Evolutionary conservation across 2,888 invertebrate species (phyloP).

Genomic region (Prosopocoilus inquinatus): DNA sequence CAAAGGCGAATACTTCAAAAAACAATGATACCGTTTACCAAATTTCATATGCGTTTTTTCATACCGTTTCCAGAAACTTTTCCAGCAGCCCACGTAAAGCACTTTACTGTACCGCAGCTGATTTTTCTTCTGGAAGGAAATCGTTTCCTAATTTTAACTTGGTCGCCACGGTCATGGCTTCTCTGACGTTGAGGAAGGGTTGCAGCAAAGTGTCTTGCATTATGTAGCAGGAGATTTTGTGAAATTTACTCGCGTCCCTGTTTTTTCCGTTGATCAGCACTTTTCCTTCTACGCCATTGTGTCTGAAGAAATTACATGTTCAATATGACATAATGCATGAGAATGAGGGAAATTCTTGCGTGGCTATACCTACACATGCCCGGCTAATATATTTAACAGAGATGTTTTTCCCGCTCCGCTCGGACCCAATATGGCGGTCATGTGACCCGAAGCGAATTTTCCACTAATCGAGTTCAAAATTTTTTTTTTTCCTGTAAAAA

Average conservation of each 20-base stretch:
- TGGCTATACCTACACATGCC: conserved; percentile 52
- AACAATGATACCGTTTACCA: too few species aligned
- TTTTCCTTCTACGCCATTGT: conserved; percentile 67
- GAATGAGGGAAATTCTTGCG: too few species aligned
- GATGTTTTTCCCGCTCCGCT: conserved; percentile 89
- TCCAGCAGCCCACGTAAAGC: too few species aligned
- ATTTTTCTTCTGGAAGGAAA: conserved; percentile 44
- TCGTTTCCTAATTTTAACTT: conserved; percentile 80
- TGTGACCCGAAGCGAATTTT: conserved; percentile 69
- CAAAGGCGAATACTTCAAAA: too few species aligned
- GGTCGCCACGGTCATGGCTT: conserved; percentile 86
- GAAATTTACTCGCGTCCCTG: conserved; percentile 73
- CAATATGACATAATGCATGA: too few species aligned
- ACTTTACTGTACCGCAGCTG: too few species aligned
- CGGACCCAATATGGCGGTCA: conserved; percentile 90
- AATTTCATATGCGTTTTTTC: too few species aligned
- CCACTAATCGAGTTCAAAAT: conserved; percentile 80
- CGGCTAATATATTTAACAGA: conserved; percentile 79
- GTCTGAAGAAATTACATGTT: conserved; percentile 26
- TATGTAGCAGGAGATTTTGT: conserved; percentile 89
- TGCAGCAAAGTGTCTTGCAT: conserved; percentile 91
- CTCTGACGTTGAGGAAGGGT: conserved; percentile 82
- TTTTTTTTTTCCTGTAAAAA: conserved; percentile 34
- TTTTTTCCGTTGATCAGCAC: conserved; percentile 79
- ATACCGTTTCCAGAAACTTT: too few species aligned